A percentile compares a stretch with the other conserved stretches of the same genome.
phyloP scores from a whole-genome alignment of 2,797 vertebrate genomes.

The Pempheris klunzingeri region DNA sequence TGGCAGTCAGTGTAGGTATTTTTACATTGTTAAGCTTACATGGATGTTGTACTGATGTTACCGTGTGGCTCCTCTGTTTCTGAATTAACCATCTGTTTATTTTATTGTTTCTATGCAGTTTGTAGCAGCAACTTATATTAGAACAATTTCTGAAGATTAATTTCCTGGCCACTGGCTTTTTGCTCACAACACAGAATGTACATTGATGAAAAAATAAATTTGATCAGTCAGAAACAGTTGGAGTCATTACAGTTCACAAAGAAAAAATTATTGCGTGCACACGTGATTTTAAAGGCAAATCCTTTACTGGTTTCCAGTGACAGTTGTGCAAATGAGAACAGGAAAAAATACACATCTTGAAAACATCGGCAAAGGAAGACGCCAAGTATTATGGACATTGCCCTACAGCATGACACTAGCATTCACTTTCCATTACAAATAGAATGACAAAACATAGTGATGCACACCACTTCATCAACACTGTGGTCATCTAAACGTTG shows the following conservation, averaged over 20 bases:
- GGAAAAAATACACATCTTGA: constrained; percentile 32
- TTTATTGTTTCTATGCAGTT: constrained; percentile 1
- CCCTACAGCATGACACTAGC: constrained; percentile 52
- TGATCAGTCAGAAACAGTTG: background rate
- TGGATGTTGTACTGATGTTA: background rate
- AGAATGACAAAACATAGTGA: constrained; percentile 45
- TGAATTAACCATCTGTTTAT: constrained; percentile 13
- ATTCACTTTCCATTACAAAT: constrained; percentile 49
- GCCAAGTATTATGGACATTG: constrained; percentile 42
- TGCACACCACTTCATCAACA: constrained; percentile 31
- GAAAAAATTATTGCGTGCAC: constrained; percentile 32
- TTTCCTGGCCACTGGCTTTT: constrained; percentile 1
- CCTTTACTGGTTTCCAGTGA: constrained; percentile 79
- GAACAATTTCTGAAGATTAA: background rate
- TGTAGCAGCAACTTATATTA: background rate
- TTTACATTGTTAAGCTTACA: background rate
- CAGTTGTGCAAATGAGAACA: constrained; percentile 73
- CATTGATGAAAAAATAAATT: background rate
- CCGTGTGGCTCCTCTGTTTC: constrained; percentile 11
- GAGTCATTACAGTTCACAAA: constrained; percentile 16
- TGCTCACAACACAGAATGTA: constrained; percentile 8
- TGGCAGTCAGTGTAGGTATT: background rate
- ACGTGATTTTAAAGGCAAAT: constrained; percentile 64
- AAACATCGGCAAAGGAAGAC: constrained; percentile 54
- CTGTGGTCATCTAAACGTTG: constrained; percentile 38